Evolutionary conservation across 2,113 vertebrate genomes (phyloP).

Genomic region (Glaucomys volans): DNA sequence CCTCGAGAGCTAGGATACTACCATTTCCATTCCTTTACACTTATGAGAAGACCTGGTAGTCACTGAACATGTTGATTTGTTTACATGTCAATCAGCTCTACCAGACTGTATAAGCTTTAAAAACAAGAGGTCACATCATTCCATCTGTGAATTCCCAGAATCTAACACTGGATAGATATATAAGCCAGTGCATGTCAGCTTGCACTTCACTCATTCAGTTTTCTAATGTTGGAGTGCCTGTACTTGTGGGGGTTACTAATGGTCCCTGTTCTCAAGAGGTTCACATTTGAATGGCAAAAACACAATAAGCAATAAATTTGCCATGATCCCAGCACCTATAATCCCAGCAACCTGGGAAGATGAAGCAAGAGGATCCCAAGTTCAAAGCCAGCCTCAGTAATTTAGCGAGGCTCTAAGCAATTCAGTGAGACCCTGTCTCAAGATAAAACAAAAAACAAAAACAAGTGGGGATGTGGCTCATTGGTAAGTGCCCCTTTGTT

Average conservation of each 20-base stretch:
- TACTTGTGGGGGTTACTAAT: background rate
- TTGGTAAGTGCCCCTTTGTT: too few relatives aligned
- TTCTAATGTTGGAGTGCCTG: background rate
- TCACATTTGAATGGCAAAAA: conserved; percentile 43
- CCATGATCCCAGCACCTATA: too few relatives aligned
- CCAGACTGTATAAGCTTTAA: background rate
- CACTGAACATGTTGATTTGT: background rate
- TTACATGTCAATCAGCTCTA: background rate
- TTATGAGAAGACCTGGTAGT: background rate
- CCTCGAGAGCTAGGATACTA: background rate
- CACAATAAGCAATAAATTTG: background rate
- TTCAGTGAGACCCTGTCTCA: too few relatives aligned
- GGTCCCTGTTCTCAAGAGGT: background rate
- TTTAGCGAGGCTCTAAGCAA: too few relatives aligned
- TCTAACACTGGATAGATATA: conserved; percentile 11
- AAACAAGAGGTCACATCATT: background rate
- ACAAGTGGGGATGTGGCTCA: too few relatives aligned
- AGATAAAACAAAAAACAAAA: too few relatives aligned
- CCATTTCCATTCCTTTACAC: background rate
- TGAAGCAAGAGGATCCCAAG: too few relatives aligned
- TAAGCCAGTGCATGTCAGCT: background rate
- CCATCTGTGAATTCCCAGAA: background rate
- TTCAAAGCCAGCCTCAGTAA: too few relatives aligned
- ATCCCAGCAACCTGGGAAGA: too few relatives aligned
- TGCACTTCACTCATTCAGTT: background rate